These are phyloP conservation scores for Zaprionus obscuricornis DNA, from an alignment of 2,888 invertebrate genomes.

Conservation along the genomic window DNA sequence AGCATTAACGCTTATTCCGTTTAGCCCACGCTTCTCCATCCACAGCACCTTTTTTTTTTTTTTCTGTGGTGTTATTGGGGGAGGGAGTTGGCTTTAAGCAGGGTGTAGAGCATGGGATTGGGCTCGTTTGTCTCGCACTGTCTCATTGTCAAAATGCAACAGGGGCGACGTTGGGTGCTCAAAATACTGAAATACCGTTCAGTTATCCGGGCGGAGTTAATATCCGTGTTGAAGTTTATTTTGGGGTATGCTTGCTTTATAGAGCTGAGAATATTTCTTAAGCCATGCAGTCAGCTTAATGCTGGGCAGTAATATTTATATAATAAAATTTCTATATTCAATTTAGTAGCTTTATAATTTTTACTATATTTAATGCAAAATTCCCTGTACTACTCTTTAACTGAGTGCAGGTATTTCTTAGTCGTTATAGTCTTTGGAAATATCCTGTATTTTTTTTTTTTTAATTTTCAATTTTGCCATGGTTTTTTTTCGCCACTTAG, in stretches of 20 bases:
- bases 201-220: constrained; percentile 42
- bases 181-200: constrained; percentile 57
- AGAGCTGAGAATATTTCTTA: too few relatives aligned
- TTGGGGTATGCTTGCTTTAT: too few relatives aligned
- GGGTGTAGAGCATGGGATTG: constrained; percentile 25
- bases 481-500: constrained; percentile 64
- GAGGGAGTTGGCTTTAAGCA: constrained; percentile 2
- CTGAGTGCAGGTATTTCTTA: too few relatives aligned
- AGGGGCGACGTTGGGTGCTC: constrained; percentile 28
- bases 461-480: constrained; percentile 56
- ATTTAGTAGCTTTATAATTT: too few relatives aligned
- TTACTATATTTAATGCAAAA: too few relatives aligned
- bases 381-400: too few relatives aligned
- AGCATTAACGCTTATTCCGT: constrained; percentile 83
- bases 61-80: not conserved
- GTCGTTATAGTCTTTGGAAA: too few relatives aligned
- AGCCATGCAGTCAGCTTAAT: too few relatives aligned
- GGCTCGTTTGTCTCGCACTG: constrained; percentile 53
- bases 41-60: not conserved
- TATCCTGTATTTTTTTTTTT: too few relatives aligned
- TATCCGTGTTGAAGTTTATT: not conserved
- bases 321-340: too few relatives aligned
- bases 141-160: constrained; percentile 76
- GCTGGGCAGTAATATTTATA: too few relatives aligned
- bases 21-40: constrained; percentile 50